Evolutionary conservation across 2,888 invertebrate species (phyloP).

Genomic region (Drosophila yooni): DNA sequence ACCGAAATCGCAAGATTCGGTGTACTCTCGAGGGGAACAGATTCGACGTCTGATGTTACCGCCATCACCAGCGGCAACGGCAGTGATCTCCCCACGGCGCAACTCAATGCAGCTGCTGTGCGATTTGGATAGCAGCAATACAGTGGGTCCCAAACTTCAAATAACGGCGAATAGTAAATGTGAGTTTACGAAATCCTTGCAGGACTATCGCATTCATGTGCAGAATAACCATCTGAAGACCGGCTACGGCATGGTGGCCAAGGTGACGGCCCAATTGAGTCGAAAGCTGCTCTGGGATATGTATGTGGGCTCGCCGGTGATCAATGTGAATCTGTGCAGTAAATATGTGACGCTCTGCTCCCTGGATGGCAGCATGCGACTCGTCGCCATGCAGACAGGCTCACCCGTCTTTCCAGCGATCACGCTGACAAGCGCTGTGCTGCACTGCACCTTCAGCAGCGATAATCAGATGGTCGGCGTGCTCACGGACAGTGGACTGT

Average conservation of each 20-base stretch:
- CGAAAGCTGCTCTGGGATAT: slow-evolving; percentile 89
- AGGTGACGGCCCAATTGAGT: slow-evolving; percentile 86
- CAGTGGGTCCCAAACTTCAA: slow-evolving; percentile 65
- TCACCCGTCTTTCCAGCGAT: slow-evolving; percentile 82
- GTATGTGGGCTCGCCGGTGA: slow-evolving; percentile 86
- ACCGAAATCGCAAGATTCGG: slow-evolving; percentile 1
- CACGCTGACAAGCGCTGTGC: slow-evolving; percentile 78
- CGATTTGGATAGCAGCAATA: slow-evolving; percentile 34
- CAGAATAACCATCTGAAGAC: slow-evolving; percentile 86
- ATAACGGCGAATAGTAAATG: slow-evolving; percentile 76
- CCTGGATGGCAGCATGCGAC: slow-evolving; percentile 83
- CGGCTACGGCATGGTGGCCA: slow-evolving; percentile 87
- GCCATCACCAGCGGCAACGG: slow-evolving; percentile 11
- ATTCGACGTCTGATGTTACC: slow-evolving; percentile 39
- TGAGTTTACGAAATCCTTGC: slow-evolving; percentile 84
- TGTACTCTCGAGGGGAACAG: slow-evolving; percentile 11
- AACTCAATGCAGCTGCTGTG: slow-evolving; percentile 29
- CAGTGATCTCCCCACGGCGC: slow-evolving; percentile 20
- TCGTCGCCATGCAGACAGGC: slow-evolving; percentile 81
- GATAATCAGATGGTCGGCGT: slow-evolving; percentile 83
- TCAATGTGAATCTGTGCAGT: slow-evolving; percentile 82
- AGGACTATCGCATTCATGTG: slow-evolving; percentile 86
- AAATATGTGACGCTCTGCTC: slow-evolving; percentile 84
- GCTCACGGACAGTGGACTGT: slow-evolving; percentile 83
- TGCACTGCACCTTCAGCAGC: slow-evolving; percentile 84